Base-by-base conservation (phyloP, 2,113 vertebrate genomes). In the Lophura nycthemera region DNA sequence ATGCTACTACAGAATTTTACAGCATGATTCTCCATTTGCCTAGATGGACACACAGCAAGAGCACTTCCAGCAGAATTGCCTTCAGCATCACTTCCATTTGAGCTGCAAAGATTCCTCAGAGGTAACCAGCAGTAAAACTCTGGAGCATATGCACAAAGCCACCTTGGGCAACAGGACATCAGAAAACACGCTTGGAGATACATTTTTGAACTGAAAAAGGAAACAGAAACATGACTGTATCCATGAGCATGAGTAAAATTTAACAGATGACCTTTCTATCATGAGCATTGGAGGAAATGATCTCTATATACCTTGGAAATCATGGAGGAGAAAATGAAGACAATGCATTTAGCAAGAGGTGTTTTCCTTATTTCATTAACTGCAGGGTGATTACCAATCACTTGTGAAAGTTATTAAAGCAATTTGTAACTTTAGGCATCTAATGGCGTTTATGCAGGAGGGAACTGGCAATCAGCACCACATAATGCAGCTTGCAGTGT, bases 331-430 rank as follows among this genome's bases (percentile, higher is more conserved):
- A 42, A 95, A 89, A 92, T 74, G 43, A 93, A 93, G 77, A 95
- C 54, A 92, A 94, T 65, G 93, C 81, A 95, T 86, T 93, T 88
- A 95, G 76, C 0, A 0, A 90, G 80, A 92, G 66, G 42, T 70
- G 29, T 75, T 72, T 87, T 88, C 83, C 86, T 83, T 56, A 14
- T 90, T 89, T 76, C 92, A 92, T 92, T 94, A 86, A 94, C 27
- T 93, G 48, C 88, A 63, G 67, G 69, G 24, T 90, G 86, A 96
- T 64, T 80, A 65, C 74, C 72, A 94, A 79, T 72, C 77, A 93
- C 54, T 92, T 92, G 63, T 89, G 88, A 93, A 94, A 72, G 66
- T 92, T 95, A 78, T 93, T 93, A 93, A 93, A 96, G 89, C 60
- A 94, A 90, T 80, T 83, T 89, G 82, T 87, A 77, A 95, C 85